These are phyloP conservation scores for Typhlichthys subterraneus DNA, from an alignment of 2,797 vertebrate species.

Conservation along the genomic window DNA sequence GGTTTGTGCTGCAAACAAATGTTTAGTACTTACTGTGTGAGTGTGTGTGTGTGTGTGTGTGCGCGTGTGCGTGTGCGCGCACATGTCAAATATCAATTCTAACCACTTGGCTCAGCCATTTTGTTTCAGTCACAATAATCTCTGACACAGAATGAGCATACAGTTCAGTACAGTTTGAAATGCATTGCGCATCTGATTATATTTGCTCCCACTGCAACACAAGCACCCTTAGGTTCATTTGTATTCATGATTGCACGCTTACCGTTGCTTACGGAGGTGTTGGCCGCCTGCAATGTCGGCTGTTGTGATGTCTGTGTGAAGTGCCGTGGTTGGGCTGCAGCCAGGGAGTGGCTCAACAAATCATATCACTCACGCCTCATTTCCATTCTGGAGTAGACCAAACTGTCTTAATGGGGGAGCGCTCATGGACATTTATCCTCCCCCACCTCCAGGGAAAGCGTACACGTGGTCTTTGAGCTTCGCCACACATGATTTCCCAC, in stretches of 20 bases:
- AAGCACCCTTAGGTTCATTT: slow-evolving; percentile 14
- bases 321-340: not conserved
- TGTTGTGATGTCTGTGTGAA: not conserved
- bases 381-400: slow-evolving; percentile 59
- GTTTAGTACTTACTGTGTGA: not conserved
- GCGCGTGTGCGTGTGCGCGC: not conserved
- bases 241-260: slow-evolving; percentile 2
- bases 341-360: slow-evolving; percentile 45
- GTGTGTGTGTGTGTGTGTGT: not conserved
- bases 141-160: slow-evolving; percentile 19
- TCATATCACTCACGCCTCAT: slow-evolving; percentile 72
- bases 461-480: slow-evolving; percentile 49
- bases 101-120: not conserved
- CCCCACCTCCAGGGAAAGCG: slow-evolving; percentile 40
- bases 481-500: slow-evolving; percentile 40
- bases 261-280: slow-evolving; percentile 33
- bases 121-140: not conserved
- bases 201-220: slow-evolving; percentile 32
- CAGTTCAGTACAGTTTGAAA: slow-evolving; percentile 31
- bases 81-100: not conserved
- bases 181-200: slow-evolving; percentile 31
- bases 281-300: slow-evolving; percentile 28
- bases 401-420: slow-evolving; percentile 51
- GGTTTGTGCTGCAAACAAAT: not conserved
- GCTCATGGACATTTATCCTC: slow-evolving; percentile 57